Conservation (phyloP, 1,140 invertebrate genomes). For the Delia radicum region DNA sequence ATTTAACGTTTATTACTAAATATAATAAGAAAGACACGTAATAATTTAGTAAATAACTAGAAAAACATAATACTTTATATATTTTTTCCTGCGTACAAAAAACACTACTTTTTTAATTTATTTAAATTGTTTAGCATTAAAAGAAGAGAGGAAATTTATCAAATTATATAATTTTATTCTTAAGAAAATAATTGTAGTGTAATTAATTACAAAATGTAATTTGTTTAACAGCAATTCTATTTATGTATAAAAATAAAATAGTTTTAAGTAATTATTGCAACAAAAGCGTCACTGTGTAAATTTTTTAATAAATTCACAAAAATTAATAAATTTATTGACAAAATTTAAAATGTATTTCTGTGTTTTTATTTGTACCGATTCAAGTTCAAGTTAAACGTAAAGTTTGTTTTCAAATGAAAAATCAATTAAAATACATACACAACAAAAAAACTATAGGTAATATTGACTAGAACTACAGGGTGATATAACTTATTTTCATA, state of each 20-base stretch:
- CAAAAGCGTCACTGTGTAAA: not conserved
- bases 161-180: not conserved
- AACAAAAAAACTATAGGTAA: too few species aligned
- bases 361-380: not conserved
- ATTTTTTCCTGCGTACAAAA: not conserved
- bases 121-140: not conserved
- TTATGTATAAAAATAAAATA: not conserved
- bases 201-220: not conserved
- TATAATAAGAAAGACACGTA: not conserved
- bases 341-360: not conserved
- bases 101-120: not conserved
- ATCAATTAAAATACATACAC: too few species aligned
- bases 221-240: not conserved
- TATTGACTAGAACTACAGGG: too few species aligned
- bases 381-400: too few species aligned
- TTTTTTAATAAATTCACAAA: not conserved
- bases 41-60: conserved; percentile 6
- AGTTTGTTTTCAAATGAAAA: too few species aligned
- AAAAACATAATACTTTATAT: not conserved
- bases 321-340: conserved; percentile 1
- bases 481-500: too few species aligned
- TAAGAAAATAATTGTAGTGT: not conserved
- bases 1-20: conserved; percentile 28
- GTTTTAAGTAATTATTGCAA: not conserved
- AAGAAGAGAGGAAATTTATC: not conserved